Evolutionary conservation across 1,140 invertebrate species (phyloP).

Genomic region (Charaxes varanes): DNA sequence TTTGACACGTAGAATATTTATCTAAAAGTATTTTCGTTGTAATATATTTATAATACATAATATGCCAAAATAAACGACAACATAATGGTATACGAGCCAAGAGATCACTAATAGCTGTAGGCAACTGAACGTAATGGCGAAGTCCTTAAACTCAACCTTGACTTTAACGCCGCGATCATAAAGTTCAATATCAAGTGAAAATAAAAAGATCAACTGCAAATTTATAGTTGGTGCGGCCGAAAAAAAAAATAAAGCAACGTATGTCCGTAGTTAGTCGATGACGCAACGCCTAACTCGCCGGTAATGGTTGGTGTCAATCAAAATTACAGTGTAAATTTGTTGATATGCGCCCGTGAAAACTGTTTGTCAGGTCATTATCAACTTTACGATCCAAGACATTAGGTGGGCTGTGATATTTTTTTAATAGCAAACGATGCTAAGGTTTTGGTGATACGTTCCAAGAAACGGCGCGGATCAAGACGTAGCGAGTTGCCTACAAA

Average conservation of each 20-base stretch:
- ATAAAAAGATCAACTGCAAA: slow-evolving; percentile 22
- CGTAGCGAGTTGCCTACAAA: slow-evolving; percentile 42
- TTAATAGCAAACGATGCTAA: slow-evolving; percentile 16
- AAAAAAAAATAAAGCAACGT: slow-evolving; percentile 39
- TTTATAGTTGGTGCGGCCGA: slow-evolving; percentile 25
- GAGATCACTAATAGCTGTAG: slow-evolving; percentile 25
- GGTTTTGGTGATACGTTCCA: slow-evolving; percentile 34
- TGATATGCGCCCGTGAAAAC: slow-evolving; percentile 34
- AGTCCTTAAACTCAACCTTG: slow-evolving; percentile 1
- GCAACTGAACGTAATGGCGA: slow-evolving; percentile 13
- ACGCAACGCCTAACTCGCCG: slow-evolving; percentile 62
- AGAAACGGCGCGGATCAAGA: slow-evolving; percentile 46
- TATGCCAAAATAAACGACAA: slow-evolving; percentile 17
- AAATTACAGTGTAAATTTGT: slow-evolving; percentile 68
- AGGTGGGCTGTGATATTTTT: slow-evolving; percentile 10
- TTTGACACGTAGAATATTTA: neutral
- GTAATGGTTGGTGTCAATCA: slow-evolving; percentile 73
- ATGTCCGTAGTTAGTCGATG: slow-evolving; percentile 54
- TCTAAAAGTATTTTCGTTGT: slow-evolving; percentile 3
- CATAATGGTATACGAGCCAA: slow-evolving; percentile 18
- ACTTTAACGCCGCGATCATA: slow-evolving; percentile 13
- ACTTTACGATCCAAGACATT: slow-evolving; percentile 25
- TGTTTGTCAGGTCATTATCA: slow-evolving; percentile 30
- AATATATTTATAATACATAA: slow-evolving; percentile 11
- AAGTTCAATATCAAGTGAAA: slow-evolving; percentile 25